phyloP scores from a whole-genome alignment of 2,888 invertebrate species.

The Clanis bilineata region DNA sequence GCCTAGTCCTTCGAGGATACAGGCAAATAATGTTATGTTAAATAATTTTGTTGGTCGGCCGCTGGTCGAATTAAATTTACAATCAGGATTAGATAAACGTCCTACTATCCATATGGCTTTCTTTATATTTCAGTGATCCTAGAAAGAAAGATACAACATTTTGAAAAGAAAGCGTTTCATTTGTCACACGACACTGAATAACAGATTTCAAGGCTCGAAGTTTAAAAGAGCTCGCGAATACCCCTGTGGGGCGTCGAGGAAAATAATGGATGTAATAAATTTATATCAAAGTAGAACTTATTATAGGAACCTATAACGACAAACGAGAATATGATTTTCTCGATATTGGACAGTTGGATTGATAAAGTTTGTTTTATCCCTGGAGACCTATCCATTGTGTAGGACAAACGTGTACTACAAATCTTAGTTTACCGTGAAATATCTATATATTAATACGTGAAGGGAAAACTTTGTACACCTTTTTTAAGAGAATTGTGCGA shows the following conservation, averaged over 20 bases:
- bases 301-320: conserved; percentile 1
- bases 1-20: no score
- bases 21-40: no score
- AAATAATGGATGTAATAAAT: conserved; percentile 34
- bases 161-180: conserved; percentile 23
- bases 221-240: conserved; percentile 19
- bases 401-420: background rate
- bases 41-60: no score
- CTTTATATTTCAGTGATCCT: background rate
- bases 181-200: conserved; percentile 25
- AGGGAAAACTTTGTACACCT: no score
- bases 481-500: no score
- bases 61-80: no score
- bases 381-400: background rate
- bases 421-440: background rate
- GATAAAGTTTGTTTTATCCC: background rate
- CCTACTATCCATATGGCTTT: no score
- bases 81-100: no score
- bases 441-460: no score
- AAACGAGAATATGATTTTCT: conserved; percentile 9
- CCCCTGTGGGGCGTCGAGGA: conserved; percentile 19
- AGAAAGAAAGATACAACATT: background rate
- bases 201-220: conserved; percentile 26
- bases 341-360: background rate
- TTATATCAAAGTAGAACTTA: conserved; percentile 24